Evolutionary conservation across 2,113 vertebrate genomes (phyloP).

Genomic region (Vulpes vulpes): DNA sequence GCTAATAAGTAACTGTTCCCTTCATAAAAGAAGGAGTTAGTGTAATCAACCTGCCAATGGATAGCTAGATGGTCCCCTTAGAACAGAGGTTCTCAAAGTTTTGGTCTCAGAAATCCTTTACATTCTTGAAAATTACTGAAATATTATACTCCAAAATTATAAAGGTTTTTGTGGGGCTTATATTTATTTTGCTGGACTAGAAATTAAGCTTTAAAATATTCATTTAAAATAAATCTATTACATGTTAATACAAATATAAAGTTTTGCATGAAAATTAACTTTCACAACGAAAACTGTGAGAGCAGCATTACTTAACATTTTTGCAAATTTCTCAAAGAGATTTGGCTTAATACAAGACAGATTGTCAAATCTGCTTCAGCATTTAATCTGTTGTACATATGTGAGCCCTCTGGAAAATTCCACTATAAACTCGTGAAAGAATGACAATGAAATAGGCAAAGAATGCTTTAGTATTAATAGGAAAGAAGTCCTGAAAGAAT

Average conservation of each 20-base stretch:
- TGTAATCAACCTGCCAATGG: neutral
- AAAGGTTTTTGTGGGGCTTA: neutral
- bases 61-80: neutral
- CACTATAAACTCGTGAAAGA: neutral
- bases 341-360: neutral
- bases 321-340: neutral
- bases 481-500: neutral
- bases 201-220: neutral
- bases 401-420: neutral
- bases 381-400: neutral
- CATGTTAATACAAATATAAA: neutral
- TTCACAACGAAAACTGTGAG: constrained; percentile 36
- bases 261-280: constrained; percentile 26
- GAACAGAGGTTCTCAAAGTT: neutral
- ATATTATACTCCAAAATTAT: neutral
- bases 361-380: neutral
- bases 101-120: neutral
- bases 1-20: no score
- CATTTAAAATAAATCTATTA: constrained; percentile 20
- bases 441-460: neutral
- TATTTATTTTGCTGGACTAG: neutral
- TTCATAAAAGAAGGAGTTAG: neutral
- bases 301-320: neutral
- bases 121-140: neutral
- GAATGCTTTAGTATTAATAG: neutral